Conservation (phyloP, 2,113 vertebrate genomes). For the Ramphastos sulfuratus region DNA sequence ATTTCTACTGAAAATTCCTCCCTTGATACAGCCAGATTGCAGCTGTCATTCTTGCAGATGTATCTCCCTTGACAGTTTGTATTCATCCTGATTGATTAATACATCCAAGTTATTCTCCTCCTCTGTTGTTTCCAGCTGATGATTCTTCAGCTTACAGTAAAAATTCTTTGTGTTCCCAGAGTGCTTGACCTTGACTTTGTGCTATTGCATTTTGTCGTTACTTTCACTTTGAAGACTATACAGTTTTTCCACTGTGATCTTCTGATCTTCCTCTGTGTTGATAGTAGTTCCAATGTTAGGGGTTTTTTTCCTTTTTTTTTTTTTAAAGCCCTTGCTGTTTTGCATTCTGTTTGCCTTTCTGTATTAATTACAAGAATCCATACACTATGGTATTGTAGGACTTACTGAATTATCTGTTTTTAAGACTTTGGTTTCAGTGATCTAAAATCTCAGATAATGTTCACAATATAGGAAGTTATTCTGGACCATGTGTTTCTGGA, state of each 20-base stretch:
- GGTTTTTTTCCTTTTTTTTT: neutral
- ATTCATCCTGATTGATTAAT: conserved; percentile 14
- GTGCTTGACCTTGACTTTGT: conserved; percentile 4
- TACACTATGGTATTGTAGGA: neutral
- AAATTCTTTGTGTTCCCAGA: neutral
- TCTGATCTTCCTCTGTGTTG: neutral
- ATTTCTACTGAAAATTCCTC: neutral
- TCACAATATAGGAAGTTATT: neutral
- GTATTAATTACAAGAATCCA: neutral
- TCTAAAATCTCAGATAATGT: neutral
- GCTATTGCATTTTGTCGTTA: neutral
- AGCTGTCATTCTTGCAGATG: neutral
- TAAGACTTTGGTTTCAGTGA: neutral
- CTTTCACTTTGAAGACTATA: neutral
- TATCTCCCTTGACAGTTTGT: neutral
- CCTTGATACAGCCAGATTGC: neutral
- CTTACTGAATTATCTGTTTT: neutral
- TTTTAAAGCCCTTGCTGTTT: neutral
- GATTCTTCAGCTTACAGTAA: neutral
- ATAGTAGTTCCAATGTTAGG: neutral
- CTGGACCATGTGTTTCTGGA: neutral
- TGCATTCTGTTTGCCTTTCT: neutral
- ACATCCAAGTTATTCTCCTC: neutral
- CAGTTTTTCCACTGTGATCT: neutral
- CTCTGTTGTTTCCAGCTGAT: neutral